Evolutionary conservation across 2,113 vertebrate species (phyloP), one percentile per base, ranked within the genome.

Genomic region (Tupaia chinensis): DNA sequence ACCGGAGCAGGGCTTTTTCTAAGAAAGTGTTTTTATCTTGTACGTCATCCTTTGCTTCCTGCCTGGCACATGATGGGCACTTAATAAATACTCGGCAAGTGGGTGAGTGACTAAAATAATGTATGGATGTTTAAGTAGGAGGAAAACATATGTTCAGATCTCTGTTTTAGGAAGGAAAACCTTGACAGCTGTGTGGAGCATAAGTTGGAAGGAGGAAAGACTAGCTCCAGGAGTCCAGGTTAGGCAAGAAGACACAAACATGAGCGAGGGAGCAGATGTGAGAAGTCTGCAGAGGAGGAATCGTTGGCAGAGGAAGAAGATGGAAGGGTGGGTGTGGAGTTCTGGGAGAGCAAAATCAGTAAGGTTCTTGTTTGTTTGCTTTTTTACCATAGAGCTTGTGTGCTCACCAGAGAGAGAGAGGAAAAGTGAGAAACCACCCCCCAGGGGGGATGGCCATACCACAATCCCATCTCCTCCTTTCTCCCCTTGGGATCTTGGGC

Each of bases 111-210:
- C 80, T 89, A 72, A 89, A 82, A 76, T 56, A 93, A 66, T 80
- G 20, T 63, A 19, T 89, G 73, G 9, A 29, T 70, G 86, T 95
- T 86, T 53, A 88, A 93, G 69, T 58, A 78, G 27, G 68, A 72
- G 25, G 72, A 25, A 83, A 78, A 68, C 56, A 29, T 83, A 76
- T 84, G 32, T 73, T 80, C 66, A 87, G 25, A 70, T 87, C 22
- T 93, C 29, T 78, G 7, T 65, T 93, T 84, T 78, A 73, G 27
- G 76, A 94, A 93, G 74, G 92, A 63, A 87, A 86, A 69, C 70
- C 10, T 77, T 80, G 87, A 56, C 14, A 78, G 72, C 54, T 72
- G 7, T 44, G 13, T 80, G 76, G 60, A 74, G 6, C 54, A 87
- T 78, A 88, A 65, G 70, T 19, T 56, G 19, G 69, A 84, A 76